phyloP scores from a whole-genome alignment of 2,113 vertebrate genomes.

The Laticauda colubrina region DNA sequence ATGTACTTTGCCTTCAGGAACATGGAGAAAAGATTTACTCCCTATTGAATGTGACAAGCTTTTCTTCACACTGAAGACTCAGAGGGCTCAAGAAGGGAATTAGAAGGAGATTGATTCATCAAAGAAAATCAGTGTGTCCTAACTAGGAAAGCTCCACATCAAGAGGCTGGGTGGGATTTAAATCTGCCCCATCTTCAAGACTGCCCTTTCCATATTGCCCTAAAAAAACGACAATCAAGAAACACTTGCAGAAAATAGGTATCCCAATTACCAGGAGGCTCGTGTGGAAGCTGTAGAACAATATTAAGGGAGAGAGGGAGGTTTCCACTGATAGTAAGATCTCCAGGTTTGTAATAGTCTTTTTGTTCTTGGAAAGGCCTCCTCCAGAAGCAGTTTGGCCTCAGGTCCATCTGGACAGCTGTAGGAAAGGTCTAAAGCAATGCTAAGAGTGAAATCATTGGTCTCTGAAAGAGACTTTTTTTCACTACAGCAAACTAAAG shows the following conservation, averaged over 20 bases:
- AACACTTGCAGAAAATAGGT: background rate
- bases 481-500: background rate
- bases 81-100: background rate
- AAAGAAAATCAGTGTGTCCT: background rate
- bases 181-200: background rate
- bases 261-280: background rate
- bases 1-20: background rate
- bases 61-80: background rate
- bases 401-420: background rate
- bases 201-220: background rate
- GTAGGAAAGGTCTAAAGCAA: background rate
- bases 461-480: background rate
- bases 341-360: background rate
- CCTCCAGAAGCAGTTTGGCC: background rate
- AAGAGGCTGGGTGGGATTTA: background rate
- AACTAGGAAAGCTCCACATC: background rate
- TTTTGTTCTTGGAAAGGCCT: background rate
- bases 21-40: background rate
- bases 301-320: background rate
- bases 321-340: background rate
- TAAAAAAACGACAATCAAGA: background rate
- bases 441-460: background rate
- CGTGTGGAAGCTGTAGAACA: rapidly evolving
- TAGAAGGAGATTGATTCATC: background rate
- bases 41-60: background rate